Evolutionary conservation across 2,113 vertebrate species (phyloP).

Genomic region (Leucoraja erinaceus): DNA sequence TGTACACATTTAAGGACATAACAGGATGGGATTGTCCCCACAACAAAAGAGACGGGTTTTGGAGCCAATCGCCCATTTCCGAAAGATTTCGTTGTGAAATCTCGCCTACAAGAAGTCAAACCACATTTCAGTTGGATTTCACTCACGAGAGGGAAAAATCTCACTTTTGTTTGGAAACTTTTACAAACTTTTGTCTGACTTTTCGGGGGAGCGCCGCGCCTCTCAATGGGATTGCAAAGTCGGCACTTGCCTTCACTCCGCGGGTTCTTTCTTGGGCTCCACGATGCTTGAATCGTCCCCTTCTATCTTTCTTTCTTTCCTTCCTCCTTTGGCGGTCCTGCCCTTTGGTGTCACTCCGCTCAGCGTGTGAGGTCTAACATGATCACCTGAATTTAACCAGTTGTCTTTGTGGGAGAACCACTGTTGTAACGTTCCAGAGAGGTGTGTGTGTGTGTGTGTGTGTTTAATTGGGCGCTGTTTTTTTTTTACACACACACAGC

Average conservation of each 20-base stretch:
- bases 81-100: neutral
- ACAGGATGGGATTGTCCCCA: too few species aligned
- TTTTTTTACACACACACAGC: neutral
- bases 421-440: neutral
- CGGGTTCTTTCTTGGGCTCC: neutral
- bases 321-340: neutral
- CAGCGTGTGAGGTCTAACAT: neutral
- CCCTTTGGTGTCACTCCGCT: neutral
- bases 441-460: neutral
- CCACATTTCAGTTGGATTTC: neutral
- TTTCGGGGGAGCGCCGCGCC: neutral
- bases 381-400: neutral
- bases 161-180: too few species aligned
- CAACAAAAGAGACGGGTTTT: too few species aligned
- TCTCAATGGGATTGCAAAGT: neutral
- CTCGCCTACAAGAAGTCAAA: neutral
- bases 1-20: neutral
- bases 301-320: too few species aligned
- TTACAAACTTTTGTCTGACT: neutral
- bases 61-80: neutral
- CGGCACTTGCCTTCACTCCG: neutral
- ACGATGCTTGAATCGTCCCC: neutral
- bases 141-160: neutral
- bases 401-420: neutral
- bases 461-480: neutral